Evolutionary conservation across 2,888 invertebrate species (phyloP), one percentile per base, ranked within the genome.

Genomic region (Masnerella sp.): DNA sequence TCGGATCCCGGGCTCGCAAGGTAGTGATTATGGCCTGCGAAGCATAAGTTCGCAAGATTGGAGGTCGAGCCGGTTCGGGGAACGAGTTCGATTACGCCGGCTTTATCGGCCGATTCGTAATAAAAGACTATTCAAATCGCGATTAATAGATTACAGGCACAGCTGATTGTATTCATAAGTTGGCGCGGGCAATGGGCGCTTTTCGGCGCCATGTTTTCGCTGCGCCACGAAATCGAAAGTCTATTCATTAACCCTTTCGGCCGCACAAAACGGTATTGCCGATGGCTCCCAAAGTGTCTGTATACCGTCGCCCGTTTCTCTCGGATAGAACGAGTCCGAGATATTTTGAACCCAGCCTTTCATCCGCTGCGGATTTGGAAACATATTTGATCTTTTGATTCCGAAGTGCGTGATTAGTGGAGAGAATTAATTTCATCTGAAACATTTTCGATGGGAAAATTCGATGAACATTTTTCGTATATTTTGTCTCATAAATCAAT

Each of bases 81-180:
- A 61, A 59, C 38, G 68, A 38, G 36, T 68, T 68, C 45, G 59
- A 45, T 68, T 68, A 52, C 20, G 45, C 36, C 28, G 51, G 49
- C 30, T 59, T 59, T 68, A 59, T 58, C 58, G 42, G 68, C 14
- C 52, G 49, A 68, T 68, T 68, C 38, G 40, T 68, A 59, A 59
- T 52, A 68, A 68, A 59, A 68, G 68, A 14, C 52, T 34, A 68
- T 68, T 68, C 51, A 68, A 36, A 20, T 58, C 14, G 9, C 59
- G 68, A 68, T 68, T 68, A 59, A 68, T 68, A 68, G 52, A 68
- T 68, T 68, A 61, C 52, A 51, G 59, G 59, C 59, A 14, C 42
- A 59, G 14, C 30, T 22, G 58, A 59, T 43, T 43, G 58, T 68
- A 68, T 68, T 68, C 51, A 58, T 58, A 68, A 68, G 47, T 51